A percentile compares a stretch with the other conserved stretches of the same genome.
phyloP scores from a whole-genome alignment of 2,888 invertebrate species.

The Pseudococcus jackbeardsleyi region DNA sequence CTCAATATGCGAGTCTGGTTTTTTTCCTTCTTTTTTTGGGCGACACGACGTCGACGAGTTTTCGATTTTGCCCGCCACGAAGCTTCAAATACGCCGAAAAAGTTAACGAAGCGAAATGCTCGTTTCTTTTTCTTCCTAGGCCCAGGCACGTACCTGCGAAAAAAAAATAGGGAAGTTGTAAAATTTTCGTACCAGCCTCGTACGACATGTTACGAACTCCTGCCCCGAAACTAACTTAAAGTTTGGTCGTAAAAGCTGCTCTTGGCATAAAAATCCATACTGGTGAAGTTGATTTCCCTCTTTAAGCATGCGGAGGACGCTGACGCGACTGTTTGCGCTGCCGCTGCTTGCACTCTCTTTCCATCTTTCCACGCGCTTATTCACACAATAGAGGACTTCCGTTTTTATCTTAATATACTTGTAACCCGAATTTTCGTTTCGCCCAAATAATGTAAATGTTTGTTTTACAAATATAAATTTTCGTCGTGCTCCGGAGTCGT shows the following conservation, averaged over 20 bases:
- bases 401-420: conserved; percentile 46
- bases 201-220: conserved; percentile 50
- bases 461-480: neutral
- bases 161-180: too few relatives aligned
- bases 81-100: neutral
- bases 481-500: neutral
- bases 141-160: too few relatives aligned
- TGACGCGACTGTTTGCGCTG: neutral
- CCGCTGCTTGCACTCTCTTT: neutral
- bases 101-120: neutral
- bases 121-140: neutral
- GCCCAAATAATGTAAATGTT: conserved; percentile 45
- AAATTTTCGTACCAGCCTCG: neutral
- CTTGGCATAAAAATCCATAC: conserved; percentile 61
- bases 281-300: conserved; percentile 51
- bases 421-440: conserved; percentile 17
- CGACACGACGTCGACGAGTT: neutral
- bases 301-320: conserved; percentile 1
- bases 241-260: conserved; percentile 53
- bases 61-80: neutral
- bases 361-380: neutral
- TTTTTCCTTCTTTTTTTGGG: neutral
- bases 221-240: conserved; percentile 57
- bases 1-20: neutral
- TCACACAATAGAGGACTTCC: conserved; percentile 34